Base-by-base conservation (phyloP, 2,797 vertebrate genomes). In the Lagocephalus sceleratus region DNA sequence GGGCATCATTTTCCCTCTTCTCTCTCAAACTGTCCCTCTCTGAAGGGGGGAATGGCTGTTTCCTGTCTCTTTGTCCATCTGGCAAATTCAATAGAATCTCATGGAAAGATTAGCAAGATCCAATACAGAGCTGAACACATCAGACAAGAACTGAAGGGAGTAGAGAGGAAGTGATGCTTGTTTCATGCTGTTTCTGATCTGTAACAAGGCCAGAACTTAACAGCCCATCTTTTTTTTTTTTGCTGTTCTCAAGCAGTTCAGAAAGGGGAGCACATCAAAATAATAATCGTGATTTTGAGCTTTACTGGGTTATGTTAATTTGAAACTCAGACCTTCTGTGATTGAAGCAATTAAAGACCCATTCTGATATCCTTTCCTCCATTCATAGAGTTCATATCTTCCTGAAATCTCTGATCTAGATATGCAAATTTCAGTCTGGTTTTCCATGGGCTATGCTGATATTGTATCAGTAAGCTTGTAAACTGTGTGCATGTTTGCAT, bases 61-160 rank as follows among this genome's bases (percentile, higher is more conserved):
- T 90, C 90, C 89, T 87, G 81, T 40, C 52, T 58, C 64, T 81
- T 76, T 77, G 71, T 84, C 79, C 83, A 88, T 69, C 86, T 88
- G 85, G 85, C 82, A 74, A 51, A 58, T 57, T 73, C 63, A 80
- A 80, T 68, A 68, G 74, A 70, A 82, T 66, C 70, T 73, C 55
- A 52, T 85, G 81, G 76, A 86, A 71, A 72, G 84, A 81, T 78
- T 60, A 76, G 66, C 44, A 10, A 40, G 59, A 71, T 77, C 56
- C 59, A 53, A 51, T 22, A 66, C 71, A 66, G 73, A 73, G 63
- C 61, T 0, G 29, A 51, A 52, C 56, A 63, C 56, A 63, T 66
- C 52, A 25, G 55, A 68, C 46, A 23, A 20, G 26, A 32, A 32
- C 50, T 47, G 49, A 54, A 41, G 59, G 35, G 45, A 60, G 63